These are phyloP conservation scores for Scolopax mira DNA, from an alignment of 2,113 vertebrate species.

Conservation along the genomic window DNA sequence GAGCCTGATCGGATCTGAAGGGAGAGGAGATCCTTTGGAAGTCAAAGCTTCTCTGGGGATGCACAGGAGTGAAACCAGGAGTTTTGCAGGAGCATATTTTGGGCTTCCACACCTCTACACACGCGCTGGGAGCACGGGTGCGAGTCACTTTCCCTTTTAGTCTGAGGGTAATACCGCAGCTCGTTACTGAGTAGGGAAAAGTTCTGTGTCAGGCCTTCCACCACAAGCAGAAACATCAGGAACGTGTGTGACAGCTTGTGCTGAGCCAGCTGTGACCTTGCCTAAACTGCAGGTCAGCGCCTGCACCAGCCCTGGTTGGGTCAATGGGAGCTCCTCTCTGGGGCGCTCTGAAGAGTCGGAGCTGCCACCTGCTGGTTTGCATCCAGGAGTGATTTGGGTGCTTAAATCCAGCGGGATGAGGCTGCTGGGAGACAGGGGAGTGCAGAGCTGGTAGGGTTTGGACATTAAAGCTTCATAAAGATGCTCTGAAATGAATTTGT, in stretches of 20 bases:
- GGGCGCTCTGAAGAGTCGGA: background rate
- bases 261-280: background rate
- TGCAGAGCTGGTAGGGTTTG: background rate
- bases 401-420: background rate
- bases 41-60: background rate
- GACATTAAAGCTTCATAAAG: background rate
- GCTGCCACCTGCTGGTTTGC: background rate
- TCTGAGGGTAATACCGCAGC: background rate
- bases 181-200: background rate
- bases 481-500: background rate
- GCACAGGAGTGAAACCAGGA: background rate
- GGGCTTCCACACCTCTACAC: background rate
- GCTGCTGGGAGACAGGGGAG: background rate
- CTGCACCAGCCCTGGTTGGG: background rate
- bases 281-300: background rate
- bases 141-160: too few species aligned
- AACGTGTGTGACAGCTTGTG: accelerated
- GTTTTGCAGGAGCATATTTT: background rate
- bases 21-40: background rate
- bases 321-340: background rate
- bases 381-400: too few species aligned
- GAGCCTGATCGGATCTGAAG: background rate
- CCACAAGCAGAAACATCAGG: background rate
- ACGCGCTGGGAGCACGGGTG: background rate
- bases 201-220: background rate